Percentiles rank a stretch among this genome's conserved stretches.
Conservation (phyloP, 1,140 invertebrate genomes). For the Tribolium madens region DNA sequence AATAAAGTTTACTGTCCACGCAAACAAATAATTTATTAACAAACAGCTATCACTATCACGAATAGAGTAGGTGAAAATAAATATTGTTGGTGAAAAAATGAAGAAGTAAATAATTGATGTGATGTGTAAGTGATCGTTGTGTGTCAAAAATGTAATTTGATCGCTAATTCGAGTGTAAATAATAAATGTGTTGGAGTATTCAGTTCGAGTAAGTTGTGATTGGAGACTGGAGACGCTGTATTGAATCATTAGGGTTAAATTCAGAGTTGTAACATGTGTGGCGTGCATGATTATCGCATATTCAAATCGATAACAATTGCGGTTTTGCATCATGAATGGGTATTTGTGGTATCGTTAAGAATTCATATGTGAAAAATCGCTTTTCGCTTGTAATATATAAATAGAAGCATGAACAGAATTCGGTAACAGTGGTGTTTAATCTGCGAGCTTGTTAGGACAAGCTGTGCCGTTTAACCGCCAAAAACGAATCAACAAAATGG, state of each 20-base stretch:
- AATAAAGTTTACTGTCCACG: background rate
- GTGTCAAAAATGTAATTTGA: slow-evolving; percentile 21
- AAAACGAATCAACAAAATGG: slow-evolving; percentile 37
- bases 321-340: slow-evolving; percentile 10
- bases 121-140: background rate
- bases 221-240: slow-evolving; percentile 14
- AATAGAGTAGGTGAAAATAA: background rate
- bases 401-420: slow-evolving; percentile 28
- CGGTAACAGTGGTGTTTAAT: slow-evolving; percentile 28
- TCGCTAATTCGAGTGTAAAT: slow-evolving; percentile 3
- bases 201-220: background rate
- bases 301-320: slow-evolving; percentile 21
- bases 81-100: slow-evolving; percentile 4
- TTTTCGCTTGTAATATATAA: slow-evolving; percentile 8
- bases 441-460: slow-evolving; percentile 26
- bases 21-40: background rate
- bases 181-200: background rate
- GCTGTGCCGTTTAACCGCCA: slow-evolving; percentile 36
- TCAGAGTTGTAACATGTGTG: slow-evolving; percentile 9
- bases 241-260: slow-evolving; percentile 29
- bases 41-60: background rate
- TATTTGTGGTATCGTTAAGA: slow-evolving; percentile 12
- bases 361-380: slow-evolving; percentile 25
- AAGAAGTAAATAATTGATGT: slow-evolving; percentile 9
- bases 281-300: slow-evolving; percentile 13